Percentiles rank a stretch among this genome's conserved stretches.
phyloP scores from a whole-genome alignment of 2,797 vertebrate genomes.

The Syndactyla subalaris region DNA sequence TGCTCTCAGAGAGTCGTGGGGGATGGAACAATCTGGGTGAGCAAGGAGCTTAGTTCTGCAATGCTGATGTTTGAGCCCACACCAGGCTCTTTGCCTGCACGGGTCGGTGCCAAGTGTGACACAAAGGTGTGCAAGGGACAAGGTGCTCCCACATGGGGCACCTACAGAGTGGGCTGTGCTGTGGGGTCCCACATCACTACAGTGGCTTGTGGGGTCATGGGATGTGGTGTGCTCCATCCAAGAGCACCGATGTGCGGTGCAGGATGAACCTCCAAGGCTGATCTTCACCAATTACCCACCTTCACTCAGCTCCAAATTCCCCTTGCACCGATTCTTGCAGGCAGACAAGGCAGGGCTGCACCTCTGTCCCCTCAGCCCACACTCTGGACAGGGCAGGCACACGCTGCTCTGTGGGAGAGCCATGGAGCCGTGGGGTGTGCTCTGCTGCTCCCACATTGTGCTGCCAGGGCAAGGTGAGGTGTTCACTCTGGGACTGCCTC shows the following conservation, averaged over 20 bases:
- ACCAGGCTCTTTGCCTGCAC: neutral
- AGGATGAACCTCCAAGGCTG: neutral
- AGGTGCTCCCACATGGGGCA: rapidly evolving
- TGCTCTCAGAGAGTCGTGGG: neutral
- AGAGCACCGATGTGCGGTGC: neutral
- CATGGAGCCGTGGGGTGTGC: rapidly evolving
- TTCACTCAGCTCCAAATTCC: neutral
- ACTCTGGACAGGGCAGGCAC: neutral
- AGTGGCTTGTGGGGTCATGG: neutral
- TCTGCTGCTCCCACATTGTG: neutral
- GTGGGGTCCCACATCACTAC: neutral
- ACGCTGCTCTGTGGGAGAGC: neutral
- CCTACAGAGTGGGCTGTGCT: neutral
- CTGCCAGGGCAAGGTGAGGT: neutral
- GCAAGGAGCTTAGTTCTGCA: neutral
- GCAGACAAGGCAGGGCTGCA: neutral
- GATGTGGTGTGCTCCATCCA: neutral
- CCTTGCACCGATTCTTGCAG: neutral
- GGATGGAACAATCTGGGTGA: neutral
- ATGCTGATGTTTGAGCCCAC: neutral
- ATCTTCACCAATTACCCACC: rapidly evolving
- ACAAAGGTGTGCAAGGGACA: neutral
- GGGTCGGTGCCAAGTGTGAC: neutral
- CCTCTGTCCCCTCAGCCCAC: rapidly evolving
- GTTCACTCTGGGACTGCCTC: neutral